A percentile compares a stretch with the other conserved stretches of the same genome.
Conservation (phyloP, 2,888 invertebrate genomes). For the Heliconius ethilla region DNA sequence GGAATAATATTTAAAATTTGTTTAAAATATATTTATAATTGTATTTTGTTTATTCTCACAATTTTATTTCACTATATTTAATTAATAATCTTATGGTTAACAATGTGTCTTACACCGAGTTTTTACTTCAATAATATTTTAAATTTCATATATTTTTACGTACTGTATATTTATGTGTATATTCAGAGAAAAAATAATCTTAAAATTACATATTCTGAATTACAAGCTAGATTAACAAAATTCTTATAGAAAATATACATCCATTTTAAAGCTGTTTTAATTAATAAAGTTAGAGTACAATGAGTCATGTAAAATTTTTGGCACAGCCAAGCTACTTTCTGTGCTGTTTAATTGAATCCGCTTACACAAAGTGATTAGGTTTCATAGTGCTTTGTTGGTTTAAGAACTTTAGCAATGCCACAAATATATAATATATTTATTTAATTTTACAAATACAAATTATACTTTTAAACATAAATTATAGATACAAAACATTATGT, state of each 20-base stretch:
- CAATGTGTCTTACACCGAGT: background rate
- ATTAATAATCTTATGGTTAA: background rate
- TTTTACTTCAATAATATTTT: no score
- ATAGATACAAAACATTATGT: background rate
- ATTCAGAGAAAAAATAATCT: background rate
- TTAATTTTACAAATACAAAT: background rate
- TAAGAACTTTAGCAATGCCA: background rate
- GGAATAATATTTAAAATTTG: background rate
- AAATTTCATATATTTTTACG: no score
- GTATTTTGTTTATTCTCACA: background rate
- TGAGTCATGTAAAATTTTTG: slow-evolving; percentile 59
- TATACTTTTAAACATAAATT: background rate
- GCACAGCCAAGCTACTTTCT: slow-evolving; percentile 65
- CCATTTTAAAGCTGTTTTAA: slow-evolving; percentile 19
- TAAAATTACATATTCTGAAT: background rate
- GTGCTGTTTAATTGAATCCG: slow-evolving; percentile 69
- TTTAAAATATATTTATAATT: no score
- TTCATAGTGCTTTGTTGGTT: slow-evolving; percentile 45
- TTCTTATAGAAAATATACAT: background rate
- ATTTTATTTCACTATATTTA: no score
- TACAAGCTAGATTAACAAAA: background rate
- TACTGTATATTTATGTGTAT: background rate
- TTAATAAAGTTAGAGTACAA: slow-evolving; percentile 49
- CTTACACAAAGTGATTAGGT: slow-evolving; percentile 64
- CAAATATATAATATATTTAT: background rate